Conservation (phyloP, 1,140 invertebrate genomes). For the Paralvinella palmiformis region DNA sequence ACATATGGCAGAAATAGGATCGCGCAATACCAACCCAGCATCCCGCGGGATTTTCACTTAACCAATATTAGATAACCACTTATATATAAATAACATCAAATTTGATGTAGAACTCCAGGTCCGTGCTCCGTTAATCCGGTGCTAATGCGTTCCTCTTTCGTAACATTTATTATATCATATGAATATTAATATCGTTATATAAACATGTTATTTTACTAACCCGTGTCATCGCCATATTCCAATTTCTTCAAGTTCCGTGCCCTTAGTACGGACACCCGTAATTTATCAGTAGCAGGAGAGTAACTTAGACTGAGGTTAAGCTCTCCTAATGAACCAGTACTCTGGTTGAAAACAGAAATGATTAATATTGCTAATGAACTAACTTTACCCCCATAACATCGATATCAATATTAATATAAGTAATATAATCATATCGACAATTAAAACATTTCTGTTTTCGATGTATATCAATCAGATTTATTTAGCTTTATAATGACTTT, state of each 20-base stretch:
- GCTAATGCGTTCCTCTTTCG: neutral
- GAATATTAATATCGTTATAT: neutral
- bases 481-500: neutral
- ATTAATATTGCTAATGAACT: neutral
- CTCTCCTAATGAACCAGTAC: constrained; percentile 34
- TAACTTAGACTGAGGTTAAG: constrained; percentile 37
- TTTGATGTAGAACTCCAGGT: no score
- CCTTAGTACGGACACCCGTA: constrained; percentile 38
- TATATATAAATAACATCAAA: no score
- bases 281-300: constrained; percentile 36
- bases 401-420: neutral
- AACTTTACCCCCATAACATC: neutral
- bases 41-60: no score
- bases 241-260: constrained; percentile 32
- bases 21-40: no score
- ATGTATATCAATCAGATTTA: neutral
- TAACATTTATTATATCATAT: neutral
- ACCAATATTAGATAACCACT: no score
- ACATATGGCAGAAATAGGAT: no score
- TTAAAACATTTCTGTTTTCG: neutral
- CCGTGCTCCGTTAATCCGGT: neutral
- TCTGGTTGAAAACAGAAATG: constrained; percentile 22
- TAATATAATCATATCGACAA: neutral
- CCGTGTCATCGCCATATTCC: constrained; percentile 27
- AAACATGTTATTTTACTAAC: constrained; percentile 21